Evolutionary conservation across 2,888 invertebrate species (phyloP), one percentile per base, ranked within the genome.

Genomic region (Pseudococcus longispinus): DNA sequence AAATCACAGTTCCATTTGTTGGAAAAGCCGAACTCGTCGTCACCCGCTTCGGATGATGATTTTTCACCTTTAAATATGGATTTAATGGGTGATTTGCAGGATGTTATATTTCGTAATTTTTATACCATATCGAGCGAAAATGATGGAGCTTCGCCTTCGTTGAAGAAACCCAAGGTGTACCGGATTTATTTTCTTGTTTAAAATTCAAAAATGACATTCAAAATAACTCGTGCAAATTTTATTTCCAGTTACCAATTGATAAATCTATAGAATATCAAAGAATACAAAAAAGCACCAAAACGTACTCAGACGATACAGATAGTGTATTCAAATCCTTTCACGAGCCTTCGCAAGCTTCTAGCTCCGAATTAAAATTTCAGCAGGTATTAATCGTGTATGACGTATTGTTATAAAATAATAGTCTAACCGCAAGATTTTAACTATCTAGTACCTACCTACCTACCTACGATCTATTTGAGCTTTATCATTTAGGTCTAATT

Each of bases 51-150:
- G 0, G 70, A 74, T 32, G 87, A 87, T 83, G 87, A 87, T 74
- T 70, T 87, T 9, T 89, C 92, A 85, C 91, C 92, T 89, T 89
- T 92, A 84, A 92, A 92, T 89, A 93, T 94, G 90, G 93, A 94
- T 90, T 91, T 94, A 87, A 92, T 94, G 92, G 93, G 93, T 88
- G 95, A 95, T 90, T 91, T 94, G 89, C 92, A 93, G 89, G 93
- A 93, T 90, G 91, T 93, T 74, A 91, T 93, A 88, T 92, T 92
- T 88, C 87, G 88, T 26, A 87, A 86, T 85, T 88, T 77, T 85
- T 80, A 80, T 74, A 86, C 86, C 44, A 51, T 70, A 26, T 44
- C 86, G 8, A 32, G 46, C 51, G 86, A 86, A 80, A 80, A 44
- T 32, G 86, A 86, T 23, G 51, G 77, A 23, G 46, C 74, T 4